Evolutionary conservation across 2,888 invertebrate genomes (phyloP), one percentile per base, ranked within the genome.

Genomic region (Idaea straminata): DNA sequence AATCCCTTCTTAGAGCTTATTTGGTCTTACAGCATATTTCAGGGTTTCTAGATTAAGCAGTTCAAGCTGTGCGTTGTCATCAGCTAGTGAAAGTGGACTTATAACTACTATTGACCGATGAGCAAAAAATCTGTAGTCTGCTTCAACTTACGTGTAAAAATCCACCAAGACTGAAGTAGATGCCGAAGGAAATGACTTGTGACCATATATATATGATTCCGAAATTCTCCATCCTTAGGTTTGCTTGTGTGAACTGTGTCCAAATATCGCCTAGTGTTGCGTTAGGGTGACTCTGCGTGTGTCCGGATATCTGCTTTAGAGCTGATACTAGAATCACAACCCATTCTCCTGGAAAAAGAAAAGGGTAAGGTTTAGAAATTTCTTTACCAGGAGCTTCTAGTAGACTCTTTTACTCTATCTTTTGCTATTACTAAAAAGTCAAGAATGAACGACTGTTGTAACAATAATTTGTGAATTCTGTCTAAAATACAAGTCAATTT

Each of bases 141-240:
- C 25, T 15, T n/a, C 34, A 47, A 89, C 94, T 94, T 85, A 95
- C 96, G 78, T 96, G 95, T 66, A 95, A 84, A 74, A 95, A 95
- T 66, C 96, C 95, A 65, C 96, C 96, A 10, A 95, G 85, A 0
- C 88, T 73, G 76, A 95, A 95, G 82, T 95, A 96, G 64, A 94
- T 90, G 15, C 81, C 71, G 69, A 94, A 94, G 0, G 95, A 95
- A 5, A 95, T 90, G 0, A 85, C 4, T 5, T 93, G 88, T 0
- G 95, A 92, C 0, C 77, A 77, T 6, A 94, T 77, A 83, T 93
- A 93, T 69, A 94, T 94, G 5, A 74, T 63, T 3, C 88, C 77
- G 34, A 94, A 89, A 72, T 93, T 83, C 70, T 94, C 87, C 85
- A 95, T 85, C 80, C 92, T 92, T 59, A 94, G 80, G 66, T 93